These are phyloP conservation scores for Drosophila melanosoma DNA, from an alignment of 2,888 invertebrate genomes.

Conservation along the genomic window DNA sequence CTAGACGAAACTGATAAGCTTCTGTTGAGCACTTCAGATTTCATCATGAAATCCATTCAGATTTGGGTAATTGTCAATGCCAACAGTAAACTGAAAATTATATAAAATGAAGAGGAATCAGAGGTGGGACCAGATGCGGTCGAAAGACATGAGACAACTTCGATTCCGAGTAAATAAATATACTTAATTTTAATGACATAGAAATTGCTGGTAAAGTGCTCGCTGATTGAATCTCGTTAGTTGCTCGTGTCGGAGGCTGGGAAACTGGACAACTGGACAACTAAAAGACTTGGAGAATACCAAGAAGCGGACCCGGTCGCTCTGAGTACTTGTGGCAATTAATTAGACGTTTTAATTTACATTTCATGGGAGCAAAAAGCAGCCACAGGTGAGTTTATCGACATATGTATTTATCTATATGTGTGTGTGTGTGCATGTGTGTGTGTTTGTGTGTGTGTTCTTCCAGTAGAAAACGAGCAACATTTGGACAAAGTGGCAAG, in stretches of 20 bases:
- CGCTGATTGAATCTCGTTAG: constrained; percentile 75
- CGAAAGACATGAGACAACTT: constrained; percentile 48
- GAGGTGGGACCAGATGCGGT: constrained; percentile 15
- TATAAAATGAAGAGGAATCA: background rate
- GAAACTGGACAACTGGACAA: background rate
- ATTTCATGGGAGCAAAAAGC: constrained; percentile 71
- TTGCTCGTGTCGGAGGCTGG: constrained; percentile 54
- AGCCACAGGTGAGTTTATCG: constrained; percentile 51
- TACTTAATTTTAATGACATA: constrained; percentile 73
- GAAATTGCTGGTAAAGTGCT: constrained; percentile 73
- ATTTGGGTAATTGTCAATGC: constrained; percentile 47
- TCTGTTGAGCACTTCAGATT: constrained; percentile 31
- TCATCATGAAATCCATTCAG: constrained; percentile 53
- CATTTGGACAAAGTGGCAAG: constrained; percentile 41
- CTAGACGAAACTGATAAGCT: constrained; percentile 30
- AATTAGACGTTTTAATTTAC: constrained; percentile 77
- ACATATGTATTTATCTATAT: constrained; percentile 14
- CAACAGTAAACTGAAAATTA: constrained; percentile 4
- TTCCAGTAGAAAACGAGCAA: constrained; percentile 49
- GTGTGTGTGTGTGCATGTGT: constrained; percentile 1
- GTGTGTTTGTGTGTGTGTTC: constrained; percentile 16
- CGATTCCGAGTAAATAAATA: constrained; percentile 72
- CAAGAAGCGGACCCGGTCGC: constrained; percentile 58
- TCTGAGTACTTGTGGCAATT: constrained; percentile 68
- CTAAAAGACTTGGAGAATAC: constrained; percentile 46